Percentiles rank a stretch among this genome's conserved stretches.
phyloP scores from a whole-genome alignment of 2,888 invertebrate genomes.

The Plagiodera versicolora region DNA sequence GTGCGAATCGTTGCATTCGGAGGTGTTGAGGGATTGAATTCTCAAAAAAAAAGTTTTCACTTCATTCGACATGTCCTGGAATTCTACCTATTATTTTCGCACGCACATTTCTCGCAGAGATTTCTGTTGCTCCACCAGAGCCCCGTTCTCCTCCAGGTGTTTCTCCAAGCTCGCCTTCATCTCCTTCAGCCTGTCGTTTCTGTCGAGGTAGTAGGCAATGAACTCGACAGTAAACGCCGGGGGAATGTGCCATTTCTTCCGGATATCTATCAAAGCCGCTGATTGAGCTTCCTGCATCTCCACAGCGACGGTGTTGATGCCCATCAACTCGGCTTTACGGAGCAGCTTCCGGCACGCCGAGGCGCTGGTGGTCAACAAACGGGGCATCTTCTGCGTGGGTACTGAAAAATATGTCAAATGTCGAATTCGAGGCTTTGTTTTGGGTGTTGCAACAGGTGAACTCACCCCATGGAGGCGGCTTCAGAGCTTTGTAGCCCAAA shows the following conservation, averaged over 20 bases:
- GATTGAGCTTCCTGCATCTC: constrained; percentile 84
- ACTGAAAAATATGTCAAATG: no score
- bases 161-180: constrained; percentile 78
- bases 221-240: constrained; percentile 95
- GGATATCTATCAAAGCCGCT: constrained; percentile 79
- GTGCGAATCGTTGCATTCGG: no score
- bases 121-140: constrained; percentile 77
- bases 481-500: constrained; percentile 69
- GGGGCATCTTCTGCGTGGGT: constrained; percentile 93
- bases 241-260: constrained; percentile 92
- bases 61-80: no score
- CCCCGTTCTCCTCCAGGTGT: constrained; percentile 72
- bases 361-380: constrained; percentile 86
- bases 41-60: no score
- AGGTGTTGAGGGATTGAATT: no score
- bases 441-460: neutral
- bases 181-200: constrained; percentile 78
- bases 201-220: constrained; percentile 89
- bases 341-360: constrained; percentile 81
- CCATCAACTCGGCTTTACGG: constrained; percentile 88
- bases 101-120: constrained; percentile 56
- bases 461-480: constrained; percentile 84
- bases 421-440: no score
- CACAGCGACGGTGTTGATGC: constrained; percentile 78
- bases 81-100: no score